Evolutionary conservation across 1,140 invertebrate genomes (phyloP), one percentile per base, ranked within the genome.

Genomic region (Pseudobourletiella spinata): DNA sequence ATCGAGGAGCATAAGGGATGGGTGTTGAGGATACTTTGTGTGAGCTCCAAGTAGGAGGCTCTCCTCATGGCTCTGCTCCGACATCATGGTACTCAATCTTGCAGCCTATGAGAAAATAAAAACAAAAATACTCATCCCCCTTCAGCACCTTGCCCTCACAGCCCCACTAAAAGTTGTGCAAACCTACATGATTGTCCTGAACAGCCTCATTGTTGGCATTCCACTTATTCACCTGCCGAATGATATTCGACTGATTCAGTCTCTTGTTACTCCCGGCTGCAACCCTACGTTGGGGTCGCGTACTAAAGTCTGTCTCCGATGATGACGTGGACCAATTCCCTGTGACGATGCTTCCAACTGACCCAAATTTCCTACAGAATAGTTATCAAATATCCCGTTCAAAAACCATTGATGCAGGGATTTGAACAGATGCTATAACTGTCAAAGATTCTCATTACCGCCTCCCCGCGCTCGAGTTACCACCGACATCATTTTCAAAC

Each of bases 1-100:
- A 76, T 95, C 90, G 56, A 92, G 76, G 46, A 93, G 75, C 74
- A 88, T 83, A 1, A 90, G 80, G 0, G 88, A 89, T 70, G 73
- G 66, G 32, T 73, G 72, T 32, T 70, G 59, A 35, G 87, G 84
- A 74, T 84, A 87, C 35, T 86, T 77, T 76, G 77, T 79, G 60
- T 79, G 78, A 0, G 80, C 73, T 50, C 60, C 70, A 18, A 60
- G 66, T 55, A 64, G 39, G n/a, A 69, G 35, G 61, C 61, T 71
- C 32, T 75, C 78, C 62, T 70, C 64, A 54, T 59, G 69, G 50
- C 62, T 63, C 62, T 71, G 73, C 20, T 64, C 63, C 1, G 51
- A 63, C 55, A 64, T 57, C 25, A 67, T 28, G 1, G 59, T 58
- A 20, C 46, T 57, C 16, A 58, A 25, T 15, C 58, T 22, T 2